Conservation (phyloP, 2,888 invertebrate species). For the Meganola albula region DNA sequence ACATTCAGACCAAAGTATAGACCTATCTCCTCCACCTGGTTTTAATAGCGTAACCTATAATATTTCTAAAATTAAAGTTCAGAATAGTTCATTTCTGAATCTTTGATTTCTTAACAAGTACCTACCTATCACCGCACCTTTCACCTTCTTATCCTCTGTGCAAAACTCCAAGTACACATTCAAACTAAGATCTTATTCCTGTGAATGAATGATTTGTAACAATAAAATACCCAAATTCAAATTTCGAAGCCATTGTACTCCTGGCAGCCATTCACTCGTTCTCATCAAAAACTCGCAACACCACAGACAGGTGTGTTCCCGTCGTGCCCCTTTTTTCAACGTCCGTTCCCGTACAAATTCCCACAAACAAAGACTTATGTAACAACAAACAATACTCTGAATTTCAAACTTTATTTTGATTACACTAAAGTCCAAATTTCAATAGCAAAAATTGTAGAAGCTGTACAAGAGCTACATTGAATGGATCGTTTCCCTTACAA, state of each 20-base stretch:
- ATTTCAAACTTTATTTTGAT: conserved; percentile 19
- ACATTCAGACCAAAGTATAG: too few species aligned
- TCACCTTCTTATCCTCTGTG: too few species aligned
- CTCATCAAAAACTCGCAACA: conserved; percentile 75
- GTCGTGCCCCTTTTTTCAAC: conserved; percentile 73
- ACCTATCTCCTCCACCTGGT: too few species aligned
- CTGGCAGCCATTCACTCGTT: conserved; percentile 62
- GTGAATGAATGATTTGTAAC: conserved; percentile 13
- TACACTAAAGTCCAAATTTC: conserved; percentile 34
- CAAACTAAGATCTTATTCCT: conserved; percentile 16
- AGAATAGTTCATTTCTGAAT: too few species aligned
- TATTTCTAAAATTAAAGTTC: too few species aligned
- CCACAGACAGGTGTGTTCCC: conserved; percentile 76
- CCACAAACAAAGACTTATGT: conserved; percentile 34
- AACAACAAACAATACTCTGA: conserved; percentile 8
- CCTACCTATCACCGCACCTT: too few species aligned
- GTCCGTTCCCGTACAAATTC: conserved; percentile 61
- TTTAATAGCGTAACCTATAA: too few species aligned
- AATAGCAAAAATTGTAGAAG: conserved; percentile 25
- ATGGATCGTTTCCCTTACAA: conserved; percentile 73
- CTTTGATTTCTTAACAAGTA: too few species aligned
- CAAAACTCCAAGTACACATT: conserved; percentile 4
- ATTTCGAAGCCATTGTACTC: conserved; percentile 47
- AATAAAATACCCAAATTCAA: conserved; percentile 44
- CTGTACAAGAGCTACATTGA: conserved; percentile 66